Base-by-base conservation (phyloP, 2,113 vertebrate species). In the Gambusia holbrooki region DNA sequence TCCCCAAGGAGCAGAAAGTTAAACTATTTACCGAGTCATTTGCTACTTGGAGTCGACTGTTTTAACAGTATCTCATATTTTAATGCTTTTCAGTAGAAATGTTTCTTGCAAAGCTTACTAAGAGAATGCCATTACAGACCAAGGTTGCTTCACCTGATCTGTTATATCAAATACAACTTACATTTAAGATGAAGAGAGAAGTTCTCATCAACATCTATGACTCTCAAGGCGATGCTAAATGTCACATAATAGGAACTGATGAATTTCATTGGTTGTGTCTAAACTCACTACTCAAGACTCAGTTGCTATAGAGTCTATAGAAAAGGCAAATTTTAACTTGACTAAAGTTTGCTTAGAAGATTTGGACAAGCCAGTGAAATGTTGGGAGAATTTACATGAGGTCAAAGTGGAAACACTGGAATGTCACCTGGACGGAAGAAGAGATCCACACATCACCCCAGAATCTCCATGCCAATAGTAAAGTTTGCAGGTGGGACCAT, bases 191-290 rank as follows among this genome's bases (percentile, higher is more conserved):
- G 25, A n/a, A 25, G 9, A 66, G 17, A 3, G 33, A 42, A 62
- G 22, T 25, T 69, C n/a, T 67, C 4, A 32, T 5, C 62, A 61
- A 32, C 54, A 40, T 54, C 1, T 51, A 0, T 66, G 68, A 76
- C 58, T 62, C 68, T 51, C 58, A 72, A 12, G 3, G 27, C 30
- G 70, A 77, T 80, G 7, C 79, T 62, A 79, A 85, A 64, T 73
- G 85, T 82, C 68, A 66, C 66, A 1, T n/a, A 58, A 29, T 4
- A 1, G 48, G 22, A 15, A 29, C 5, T 37, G 13, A 10, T 45
- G 40, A 42, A 80, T 90, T 29, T 84, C 88, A 81, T 12, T 77
- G 84, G 90, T 90, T 48, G 14, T 17, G 14, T 19, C 15, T 19
- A 19, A 7, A 5, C 1, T 48, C 45, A 17, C 45, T 48, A 17